A percentile compares a stretch with the other conserved stretches of the same genome.
Evolutionary conservation across 2,797 vertebrate genomes (phyloP).

Genomic region (Arnoldichthys spilopterus): DNA sequence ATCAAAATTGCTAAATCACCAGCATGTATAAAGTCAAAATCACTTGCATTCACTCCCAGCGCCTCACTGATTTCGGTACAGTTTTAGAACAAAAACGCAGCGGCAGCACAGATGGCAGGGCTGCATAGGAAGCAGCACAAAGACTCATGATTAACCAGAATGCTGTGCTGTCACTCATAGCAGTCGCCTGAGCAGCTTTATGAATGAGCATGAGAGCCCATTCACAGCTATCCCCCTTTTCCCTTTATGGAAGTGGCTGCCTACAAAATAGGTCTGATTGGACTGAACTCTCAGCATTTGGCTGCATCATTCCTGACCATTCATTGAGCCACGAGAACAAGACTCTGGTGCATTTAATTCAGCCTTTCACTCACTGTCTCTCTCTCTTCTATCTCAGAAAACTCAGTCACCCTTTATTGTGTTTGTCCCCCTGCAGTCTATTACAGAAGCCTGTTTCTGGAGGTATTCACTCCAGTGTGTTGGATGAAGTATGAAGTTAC

Average conservation of each 20-base stretch:
- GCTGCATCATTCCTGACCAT: conserved; percentile 11
- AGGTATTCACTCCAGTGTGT: neutral
- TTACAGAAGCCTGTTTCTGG: neutral
- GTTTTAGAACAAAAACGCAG: conserved; percentile 38
- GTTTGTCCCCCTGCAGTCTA: neutral
- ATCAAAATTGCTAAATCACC: conserved; percentile 22
- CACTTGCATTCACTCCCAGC: conserved; percentile 29
- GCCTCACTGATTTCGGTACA: conserved; percentile 41
- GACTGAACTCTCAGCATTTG: conserved; percentile 56
- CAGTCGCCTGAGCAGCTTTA: conserved; percentile 59
- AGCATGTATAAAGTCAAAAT: conserved; percentile 34
- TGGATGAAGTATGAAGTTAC: neutral
- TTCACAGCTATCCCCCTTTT: conserved; percentile 62
- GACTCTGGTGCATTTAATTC: conserved; percentile 19
- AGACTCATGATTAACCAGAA: conserved; percentile 79
- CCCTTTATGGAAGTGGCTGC: conserved; percentile 65
- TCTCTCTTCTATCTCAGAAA: conserved; percentile 1
- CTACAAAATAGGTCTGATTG: conserved; percentile 73
- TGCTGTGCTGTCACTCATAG: conserved; percentile 71
- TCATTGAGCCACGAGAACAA: conserved; percentile 3
- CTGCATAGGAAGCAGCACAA: conserved; percentile 74
- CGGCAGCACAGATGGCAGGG: conserved; percentile 69
- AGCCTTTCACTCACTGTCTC: neutral
- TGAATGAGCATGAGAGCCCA: conserved; percentile 67
- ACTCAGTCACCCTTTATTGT: conserved; percentile 11